Evolutionary conservation across 2,888 invertebrate species (phyloP).

Genomic region (Pseudeuparius sepicola): DNA sequence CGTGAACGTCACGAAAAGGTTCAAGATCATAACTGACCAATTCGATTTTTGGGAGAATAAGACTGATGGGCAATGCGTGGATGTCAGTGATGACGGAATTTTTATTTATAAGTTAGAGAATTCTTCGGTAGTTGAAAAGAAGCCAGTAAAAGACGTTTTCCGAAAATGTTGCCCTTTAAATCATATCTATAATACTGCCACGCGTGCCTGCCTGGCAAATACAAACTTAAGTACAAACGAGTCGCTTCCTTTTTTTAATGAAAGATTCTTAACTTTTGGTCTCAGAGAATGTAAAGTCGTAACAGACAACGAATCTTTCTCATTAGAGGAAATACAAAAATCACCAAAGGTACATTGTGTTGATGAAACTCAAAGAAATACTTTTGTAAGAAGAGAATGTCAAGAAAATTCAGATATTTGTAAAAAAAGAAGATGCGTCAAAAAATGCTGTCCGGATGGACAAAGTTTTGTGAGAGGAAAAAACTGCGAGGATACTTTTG

Average conservation of each 20-base stretch:
- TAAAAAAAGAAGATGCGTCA: constrained; percentile 34
- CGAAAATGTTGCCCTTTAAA: constrained; percentile 30
- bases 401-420: constrained; percentile 25
- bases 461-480: constrained; percentile 37
- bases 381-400: constrained; percentile 27
- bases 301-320: constrained; percentile 24
- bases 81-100: neutral
- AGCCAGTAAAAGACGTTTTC: constrained; percentile 15
- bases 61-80: constrained; percentile 8
- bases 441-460: constrained; percentile 48
- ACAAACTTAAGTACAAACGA: constrained; percentile 14
- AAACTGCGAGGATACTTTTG: constrained; percentile 27
- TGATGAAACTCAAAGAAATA: constrained; percentile 22
- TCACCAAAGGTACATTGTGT: no score
- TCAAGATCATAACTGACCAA: no score
- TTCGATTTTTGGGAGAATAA: no score
- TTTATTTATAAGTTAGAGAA: constrained; percentile 3
- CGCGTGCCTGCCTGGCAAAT: constrained; percentile 24
- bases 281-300: constrained; percentile 28
- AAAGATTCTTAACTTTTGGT: constrained; percentile 26
- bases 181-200: constrained; percentile 22
- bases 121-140: constrained; percentile 6
- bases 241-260: constrained; percentile 23
- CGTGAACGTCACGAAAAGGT: no score
- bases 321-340: constrained; percentile 6